Conservation (phyloP, 2,797 vertebrate genomes). For the Tympanoctomys barrerae region DNA sequence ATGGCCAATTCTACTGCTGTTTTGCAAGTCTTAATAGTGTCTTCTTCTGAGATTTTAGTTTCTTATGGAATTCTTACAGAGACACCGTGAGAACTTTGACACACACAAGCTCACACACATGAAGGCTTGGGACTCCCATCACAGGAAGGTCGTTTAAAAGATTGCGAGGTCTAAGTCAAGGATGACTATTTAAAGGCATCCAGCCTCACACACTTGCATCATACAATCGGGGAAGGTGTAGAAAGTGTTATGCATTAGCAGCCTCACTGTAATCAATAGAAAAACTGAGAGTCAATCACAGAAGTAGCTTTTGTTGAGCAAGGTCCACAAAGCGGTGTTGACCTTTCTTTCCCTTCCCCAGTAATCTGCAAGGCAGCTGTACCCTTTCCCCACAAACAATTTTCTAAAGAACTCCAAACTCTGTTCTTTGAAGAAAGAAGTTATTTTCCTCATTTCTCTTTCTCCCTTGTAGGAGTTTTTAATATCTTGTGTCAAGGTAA, state of each 20-base stretch:
- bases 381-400: not conserved
- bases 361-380: not conserved
- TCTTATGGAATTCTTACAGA: slow-evolving; percentile 1
- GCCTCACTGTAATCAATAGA: not conserved
- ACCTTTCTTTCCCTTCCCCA: not conserved
- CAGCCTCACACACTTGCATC: not conserved
- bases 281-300: not conserved
- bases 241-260: not conserved
- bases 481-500: slow-evolving; percentile 55
- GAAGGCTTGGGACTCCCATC: not conserved
- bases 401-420: not conserved
- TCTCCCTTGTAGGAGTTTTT: not conserved
- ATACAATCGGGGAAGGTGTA: not conserved
- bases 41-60: not conserved
- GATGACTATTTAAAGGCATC: not conserved
- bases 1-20: not conserved
- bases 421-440: slow-evolving; percentile 43
- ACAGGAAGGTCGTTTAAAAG: not conserved
- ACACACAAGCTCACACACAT: too few relatives aligned
- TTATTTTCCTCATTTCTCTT: not conserved
- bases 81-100: not conserved
- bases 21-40: not conserved
- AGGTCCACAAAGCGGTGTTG: not conserved
- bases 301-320: not conserved
- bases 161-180: not conserved